Evolutionary conservation across 2,888 invertebrate genomes (phyloP).

Genomic region (Sinhomidia bicolor): DNA sequence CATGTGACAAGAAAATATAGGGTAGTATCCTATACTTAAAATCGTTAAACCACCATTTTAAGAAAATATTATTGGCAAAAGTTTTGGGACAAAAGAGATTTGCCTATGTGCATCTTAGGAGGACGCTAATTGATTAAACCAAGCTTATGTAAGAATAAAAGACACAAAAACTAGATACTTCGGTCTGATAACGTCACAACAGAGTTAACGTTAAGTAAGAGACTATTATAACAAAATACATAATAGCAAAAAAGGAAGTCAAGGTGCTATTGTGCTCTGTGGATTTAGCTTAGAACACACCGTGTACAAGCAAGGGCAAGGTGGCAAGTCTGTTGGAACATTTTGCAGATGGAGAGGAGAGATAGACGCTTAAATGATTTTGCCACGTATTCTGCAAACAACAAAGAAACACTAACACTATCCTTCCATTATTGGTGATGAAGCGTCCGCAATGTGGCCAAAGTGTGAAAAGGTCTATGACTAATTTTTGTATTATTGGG

Average conservation of each 20-base stretch:
- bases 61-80: no score
- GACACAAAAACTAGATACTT: conserved; percentile 43
- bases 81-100: not conserved
- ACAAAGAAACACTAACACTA: conserved; percentile 18
- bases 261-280: conserved; percentile 59
- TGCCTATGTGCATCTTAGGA: not conserved
- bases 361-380: not conserved
- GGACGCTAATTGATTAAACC: not conserved
- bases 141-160: conserved; percentile 24
- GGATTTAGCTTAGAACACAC: conserved; percentile 6
- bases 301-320: conserved; percentile 66
- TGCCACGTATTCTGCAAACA: not conserved
- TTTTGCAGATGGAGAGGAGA: no score
- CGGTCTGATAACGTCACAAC: conserved; percentile 38
- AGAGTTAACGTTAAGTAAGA: conserved; percentile 25
- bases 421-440: not conserved
- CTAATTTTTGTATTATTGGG: not conserved
- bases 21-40: no score
- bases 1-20: not conserved
- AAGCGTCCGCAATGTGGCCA: conserved; percentile 26
- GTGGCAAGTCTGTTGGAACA: conserved; percentile 65
- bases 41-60: no score
- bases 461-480: conserved; percentile 28
- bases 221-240: not conserved
- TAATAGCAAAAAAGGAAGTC: conserved; percentile 65